Conservation (phyloP, 2,797 vertebrate genomes). For the Sebastes diaconus region DNA sequence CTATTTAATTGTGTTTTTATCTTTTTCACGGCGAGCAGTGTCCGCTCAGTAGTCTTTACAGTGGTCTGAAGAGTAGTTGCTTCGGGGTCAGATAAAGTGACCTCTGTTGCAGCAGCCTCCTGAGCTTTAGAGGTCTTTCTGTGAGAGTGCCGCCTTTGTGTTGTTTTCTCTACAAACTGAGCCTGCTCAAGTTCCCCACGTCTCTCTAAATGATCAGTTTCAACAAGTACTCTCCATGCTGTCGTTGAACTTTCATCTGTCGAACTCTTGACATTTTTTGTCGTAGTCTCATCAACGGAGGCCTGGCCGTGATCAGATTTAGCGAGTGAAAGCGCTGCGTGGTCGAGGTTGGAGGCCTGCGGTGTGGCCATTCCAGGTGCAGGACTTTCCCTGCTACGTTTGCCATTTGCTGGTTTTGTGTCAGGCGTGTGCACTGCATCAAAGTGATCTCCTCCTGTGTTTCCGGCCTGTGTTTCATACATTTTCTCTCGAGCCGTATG, state of each 20-base stretch:
- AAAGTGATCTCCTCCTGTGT: constrained; percentile 4
- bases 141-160: constrained; percentile 36
- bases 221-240: background rate
- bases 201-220: constrained; percentile 15
- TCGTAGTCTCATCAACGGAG: background rate
- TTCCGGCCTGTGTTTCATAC: constrained; percentile 21
- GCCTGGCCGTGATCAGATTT: constrained; percentile 1
- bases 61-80: constrained; percentile 1
- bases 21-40: constrained; percentile 17
- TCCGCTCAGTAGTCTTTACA: constrained; percentile 19
- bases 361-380: constrained; percentile 11
- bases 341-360: background rate
- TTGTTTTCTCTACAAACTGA: constrained; percentile 36
- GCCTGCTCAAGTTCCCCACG: constrained; percentile 13
- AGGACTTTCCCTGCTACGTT: constrained; percentile 3
- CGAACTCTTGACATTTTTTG: constrained; percentile 7
- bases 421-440: background rate
- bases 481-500: constrained; percentile 10
- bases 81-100: constrained; percentile 42
- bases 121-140: constrained; percentile 20
- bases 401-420: constrained; percentile 3
- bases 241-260: constrained; percentile 20
- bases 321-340: background rate
- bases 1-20: constrained; percentile 48
- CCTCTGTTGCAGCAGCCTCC: constrained; percentile 23